These are phyloP conservation scores for human DNA, from an alignment of 2,113 vertebrate species.

Conservation along the genomic window GRCh38 chr3:131613501-131614000, in stretches of 20 bases:
- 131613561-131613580: not conserved
- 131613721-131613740: slow-evolving; percentile 2
- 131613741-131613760: not conserved
- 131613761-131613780: slow-evolving; percentile 12
- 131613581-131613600: not conserved
- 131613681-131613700: not conserved
- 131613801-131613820: slow-evolving; percentile 32
- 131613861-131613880: not conserved
- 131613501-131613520: not conserved
- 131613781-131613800: not conserved
- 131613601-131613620: not conserved
- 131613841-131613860: not conserved
- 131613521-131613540: not conserved
- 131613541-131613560: not conserved
- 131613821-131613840: slow-evolving; percentile 38
- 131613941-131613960: not conserved
- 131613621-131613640: not conserved
- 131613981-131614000: not conserved
- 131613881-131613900: slow-evolving; percentile 12
- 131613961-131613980: not conserved
- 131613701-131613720: not conserved
- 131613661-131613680: not conserved
- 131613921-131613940: not conserved
- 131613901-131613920: not conserved
- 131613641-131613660: slow-evolving; percentile 7